Base-by-base conservation (phyloP, 35 echinoderm and acorn worm genomes). In the Stichopus chloronotus region DNA sequence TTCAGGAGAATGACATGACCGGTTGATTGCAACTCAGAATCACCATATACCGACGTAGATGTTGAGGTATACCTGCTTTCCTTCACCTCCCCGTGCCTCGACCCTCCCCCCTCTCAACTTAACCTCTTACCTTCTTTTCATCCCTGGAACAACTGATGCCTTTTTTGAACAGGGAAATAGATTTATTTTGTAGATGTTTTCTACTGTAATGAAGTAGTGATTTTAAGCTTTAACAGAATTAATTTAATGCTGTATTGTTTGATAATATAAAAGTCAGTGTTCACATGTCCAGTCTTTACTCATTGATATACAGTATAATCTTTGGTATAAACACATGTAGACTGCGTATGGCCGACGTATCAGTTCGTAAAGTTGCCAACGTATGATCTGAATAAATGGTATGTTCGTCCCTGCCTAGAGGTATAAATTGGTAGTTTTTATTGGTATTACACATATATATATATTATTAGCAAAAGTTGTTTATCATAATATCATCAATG, bases 101-200 rank as follows among this genome's bases (percentile, higher is more conserved):
- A 43, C 30, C 30, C 30, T 3, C 30, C 3, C 30, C 30, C 30
- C 30, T 3, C 30, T 43, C 30, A 43, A 0, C 30, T 43, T 43
- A 0, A 19, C 14, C 14, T 74, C 69, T 21, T 74, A 5, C 6
- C 14, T 74, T 21, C n/a, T 65, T 6, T 74, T 21, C 8, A 58
- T 85, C 82, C 82, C 82, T 85, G 82, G 55, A 85, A 85, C 82
- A 58, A 85, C n/a, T 85, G 82, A 85, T 85, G 82, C 82, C 82
- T 85, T 85, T 85, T 85, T 85, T 58, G 5, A 85, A 85, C 82
- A 85, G 82, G 82, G 82, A 58, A 85, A 85, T 53, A 81, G 57
- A 85, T 58, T 85, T 21, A 85, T 85, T 85, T 85, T 85, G 52
- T 85, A 53, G 16, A 8, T 85, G 55, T 85, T 85, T 85, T 85